Percentiles rank a stretch among this genome's conserved stretches.
phyloP scores from a whole-genome alignment of 1,140 invertebrate species.

The Monomorium pharaonis region DNA sequence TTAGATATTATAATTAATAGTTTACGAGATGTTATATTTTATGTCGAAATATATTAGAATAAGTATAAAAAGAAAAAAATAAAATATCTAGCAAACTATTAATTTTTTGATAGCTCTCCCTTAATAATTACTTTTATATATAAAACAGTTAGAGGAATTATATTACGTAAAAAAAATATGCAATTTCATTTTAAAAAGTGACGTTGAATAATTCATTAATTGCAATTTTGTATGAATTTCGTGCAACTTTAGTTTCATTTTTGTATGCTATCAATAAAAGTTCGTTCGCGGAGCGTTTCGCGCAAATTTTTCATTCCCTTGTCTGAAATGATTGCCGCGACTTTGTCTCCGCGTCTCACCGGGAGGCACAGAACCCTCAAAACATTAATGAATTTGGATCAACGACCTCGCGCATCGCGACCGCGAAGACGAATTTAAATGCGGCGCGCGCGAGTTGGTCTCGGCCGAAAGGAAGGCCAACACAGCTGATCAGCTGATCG shows the following conservation, averaged over 20 bases:
- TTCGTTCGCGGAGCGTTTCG: not conserved
- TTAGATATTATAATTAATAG: no score
- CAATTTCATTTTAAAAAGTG: no score
- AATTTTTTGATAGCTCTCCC: no score
- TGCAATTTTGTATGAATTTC: not conserved
- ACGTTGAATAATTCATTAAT: not conserved
- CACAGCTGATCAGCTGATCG: conserved; percentile 72
- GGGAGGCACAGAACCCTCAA: not conserved
- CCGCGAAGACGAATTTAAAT: conserved; percentile 59
- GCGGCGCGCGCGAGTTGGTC: conserved; percentile 36
- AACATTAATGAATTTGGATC: conserved; percentile 36
- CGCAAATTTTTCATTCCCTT: not conserved
- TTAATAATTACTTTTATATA: no score
- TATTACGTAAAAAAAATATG: no score
- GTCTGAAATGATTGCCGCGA: not conserved
- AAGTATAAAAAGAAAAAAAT: no score
- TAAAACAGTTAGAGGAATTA: no score
- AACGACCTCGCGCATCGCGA: conserved; percentile 54
- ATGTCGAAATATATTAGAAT: no score
- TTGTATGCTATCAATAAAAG: not conserved
- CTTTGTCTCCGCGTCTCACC: not conserved
- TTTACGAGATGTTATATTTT: no score
- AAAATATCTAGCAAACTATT: no score
- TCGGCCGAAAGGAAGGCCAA: conserved; percentile 70
- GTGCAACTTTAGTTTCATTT: not conserved